Percentiles rank a stretch among this genome's conserved stretches.
phyloP scores from a whole-genome alignment of 2,797 vertebrate genomes.

The Anguilla obscura region DNA sequence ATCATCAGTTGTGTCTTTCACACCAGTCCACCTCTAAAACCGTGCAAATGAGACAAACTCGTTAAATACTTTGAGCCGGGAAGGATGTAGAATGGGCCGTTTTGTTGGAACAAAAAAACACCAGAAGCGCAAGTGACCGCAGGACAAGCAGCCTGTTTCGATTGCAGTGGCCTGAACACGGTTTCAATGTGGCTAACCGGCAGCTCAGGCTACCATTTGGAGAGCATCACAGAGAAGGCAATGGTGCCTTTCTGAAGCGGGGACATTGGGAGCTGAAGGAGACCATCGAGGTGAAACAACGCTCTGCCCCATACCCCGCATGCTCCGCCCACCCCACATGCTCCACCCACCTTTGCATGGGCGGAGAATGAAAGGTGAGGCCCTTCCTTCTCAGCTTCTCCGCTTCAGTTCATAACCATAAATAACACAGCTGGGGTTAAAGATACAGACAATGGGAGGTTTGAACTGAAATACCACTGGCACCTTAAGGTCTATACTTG shows the following conservation, averaged over 20 bases:
- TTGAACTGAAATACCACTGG: slow-evolving; percentile 58
- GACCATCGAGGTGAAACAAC: not conserved
- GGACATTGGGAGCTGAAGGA: not conserved
- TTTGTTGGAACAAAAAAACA: not conserved
- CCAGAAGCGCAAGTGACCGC: not conserved
- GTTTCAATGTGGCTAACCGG: not conserved
- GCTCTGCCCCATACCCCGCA: not conserved
- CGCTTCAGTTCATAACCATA: not conserved
- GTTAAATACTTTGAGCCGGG: not conserved
- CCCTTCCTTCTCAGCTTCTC: not conserved
- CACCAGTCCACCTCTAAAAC: not conserved
- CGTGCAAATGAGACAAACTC: not conserved
- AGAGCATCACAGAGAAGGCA: not conserved
- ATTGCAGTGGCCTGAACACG: not conserved
- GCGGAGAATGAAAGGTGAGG: not conserved
- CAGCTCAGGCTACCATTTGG: not conserved
- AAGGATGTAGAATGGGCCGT: not conserved
- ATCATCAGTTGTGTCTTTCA: not conserved
- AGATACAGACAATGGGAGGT: slow-evolving; percentile 49
- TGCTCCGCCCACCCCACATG: too few species aligned
- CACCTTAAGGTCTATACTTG: slow-evolving; percentile 45
- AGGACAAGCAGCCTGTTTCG: not conserved
- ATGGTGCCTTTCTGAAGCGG: not conserved
- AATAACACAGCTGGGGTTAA: not conserved
- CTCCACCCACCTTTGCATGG: not conserved